Percentiles rank a stretch among this genome's conserved stretches.
phyloP scores from a whole-genome alignment of 2,113 vertebrate genomes.

The Myrmecobius fasciatus region DNA sequence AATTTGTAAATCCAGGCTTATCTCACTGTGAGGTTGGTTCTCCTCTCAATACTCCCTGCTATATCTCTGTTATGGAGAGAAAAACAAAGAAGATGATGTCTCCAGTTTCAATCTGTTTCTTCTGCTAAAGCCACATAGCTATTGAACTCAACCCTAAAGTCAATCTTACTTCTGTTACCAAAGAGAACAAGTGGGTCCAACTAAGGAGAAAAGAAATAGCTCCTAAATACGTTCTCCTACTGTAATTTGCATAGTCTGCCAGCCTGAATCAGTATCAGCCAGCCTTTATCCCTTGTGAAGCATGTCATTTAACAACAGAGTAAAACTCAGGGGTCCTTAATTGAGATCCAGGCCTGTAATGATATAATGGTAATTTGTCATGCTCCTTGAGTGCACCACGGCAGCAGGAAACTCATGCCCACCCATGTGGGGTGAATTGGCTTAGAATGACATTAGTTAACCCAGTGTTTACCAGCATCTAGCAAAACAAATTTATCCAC shows the following conservation, averaged over 20 bases:
- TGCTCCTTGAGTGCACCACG: slow-evolving; percentile 6
- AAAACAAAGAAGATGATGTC: background rate
- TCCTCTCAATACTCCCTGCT: background rate
- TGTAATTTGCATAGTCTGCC: background rate
- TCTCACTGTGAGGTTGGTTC: background rate
- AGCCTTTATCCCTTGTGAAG: background rate
- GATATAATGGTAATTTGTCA: slow-evolving; percentile 20
- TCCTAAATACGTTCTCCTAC: background rate
- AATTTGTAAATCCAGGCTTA: background rate
- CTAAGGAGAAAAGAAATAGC: background rate
- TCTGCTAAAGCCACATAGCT: background rate
- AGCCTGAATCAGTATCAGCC: background rate
- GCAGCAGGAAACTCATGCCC: slow-evolving; percentile 9
- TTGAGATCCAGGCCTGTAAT: slow-evolving; percentile 31
- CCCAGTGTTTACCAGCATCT: background rate
- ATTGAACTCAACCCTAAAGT: slow-evolving; percentile 13
- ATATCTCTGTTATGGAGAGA: background rate
- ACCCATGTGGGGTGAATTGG: slow-evolving; percentile 15
- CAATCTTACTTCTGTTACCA: background rate
- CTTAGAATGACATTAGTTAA: slow-evolving; percentile 9
- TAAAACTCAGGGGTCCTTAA: background rate
- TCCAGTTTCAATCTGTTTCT: background rate
- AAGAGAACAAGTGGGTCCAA: background rate
- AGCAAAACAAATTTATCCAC: background rate
- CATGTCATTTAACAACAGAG: slow-evolving; percentile 1